These are phyloP conservation scores for Lethocerus indicus DNA, from an alignment of 1,140 invertebrate species.

Conservation along the genomic window DNA sequence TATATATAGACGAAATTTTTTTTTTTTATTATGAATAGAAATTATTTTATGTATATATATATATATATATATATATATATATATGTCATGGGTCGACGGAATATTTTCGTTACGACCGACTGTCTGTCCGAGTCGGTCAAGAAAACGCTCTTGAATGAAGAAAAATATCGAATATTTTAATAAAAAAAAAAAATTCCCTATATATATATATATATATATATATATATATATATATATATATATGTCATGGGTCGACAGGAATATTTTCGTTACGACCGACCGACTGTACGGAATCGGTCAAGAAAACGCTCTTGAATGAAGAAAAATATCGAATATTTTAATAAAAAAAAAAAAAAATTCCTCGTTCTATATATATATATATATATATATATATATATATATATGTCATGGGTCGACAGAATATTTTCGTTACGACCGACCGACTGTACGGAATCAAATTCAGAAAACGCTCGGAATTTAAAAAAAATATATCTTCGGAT, in stretches of 20 bases:
- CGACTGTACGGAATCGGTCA: neutral
- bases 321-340: neutral
- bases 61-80: constrained; percentile 3
- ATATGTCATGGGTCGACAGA: neutral
- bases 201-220: neutral
- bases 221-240: constrained; percentile 3
- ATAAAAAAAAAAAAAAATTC: neutral
- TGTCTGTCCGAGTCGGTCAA: neutral
- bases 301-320: neutral
- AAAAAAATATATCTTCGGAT: neutral
- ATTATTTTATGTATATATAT: neutral
- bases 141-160: neutral
- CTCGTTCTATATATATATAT: neutral
- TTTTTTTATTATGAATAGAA: too few relatives aligned
- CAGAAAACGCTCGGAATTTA: neutral
- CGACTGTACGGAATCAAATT: neutral
- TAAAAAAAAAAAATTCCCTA: neutral
- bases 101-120: neutral
- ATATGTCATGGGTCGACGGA: neutral
- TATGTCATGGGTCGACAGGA: neutral
- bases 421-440: neutral
- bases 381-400: constrained; percentile 3
- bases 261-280: neutral
- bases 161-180: neutral
- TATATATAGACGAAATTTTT: too few relatives aligned